phyloP scores from a whole-genome alignment of 1,140 invertebrate genomes.

The Belonocnema kinseyi region DNA sequence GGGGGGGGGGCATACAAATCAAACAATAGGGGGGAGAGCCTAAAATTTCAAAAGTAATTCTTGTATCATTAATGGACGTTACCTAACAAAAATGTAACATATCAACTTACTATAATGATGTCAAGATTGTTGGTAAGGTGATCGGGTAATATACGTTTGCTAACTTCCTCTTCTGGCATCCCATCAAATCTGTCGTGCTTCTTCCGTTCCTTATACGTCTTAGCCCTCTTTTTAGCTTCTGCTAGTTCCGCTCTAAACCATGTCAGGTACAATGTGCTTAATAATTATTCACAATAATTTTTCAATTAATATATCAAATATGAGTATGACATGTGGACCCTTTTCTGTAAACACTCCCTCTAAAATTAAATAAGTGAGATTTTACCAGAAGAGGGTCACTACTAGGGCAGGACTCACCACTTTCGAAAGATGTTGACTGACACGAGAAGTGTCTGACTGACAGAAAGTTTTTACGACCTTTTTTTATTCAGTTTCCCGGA shows the following conservation, averaged over 20 bases:
- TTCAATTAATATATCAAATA: constrained; percentile 10
- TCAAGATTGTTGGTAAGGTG: constrained; percentile 94
- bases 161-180: constrained; percentile 97
- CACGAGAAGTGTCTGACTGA: too few relatives aligned
- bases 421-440: too few relatives aligned
- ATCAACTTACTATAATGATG: constrained; percentile 96
- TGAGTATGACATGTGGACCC: neutral
- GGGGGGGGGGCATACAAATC: too few relatives aligned
- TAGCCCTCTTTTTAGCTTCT: constrained; percentile 79
- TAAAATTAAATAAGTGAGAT: neutral
- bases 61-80: too few relatives aligned
- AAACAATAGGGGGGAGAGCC: too few relatives aligned
- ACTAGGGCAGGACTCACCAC: too few relatives aligned
- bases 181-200: constrained; percentile 98
- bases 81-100: constrained; percentile 13
- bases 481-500: too few relatives aligned
- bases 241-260: constrained; percentile 80
- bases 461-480: too few relatives aligned
- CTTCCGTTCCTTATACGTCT: constrained; percentile 91
- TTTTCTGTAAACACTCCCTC: constrained; percentile 63
- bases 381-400: too few relatives aligned
- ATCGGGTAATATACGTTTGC: constrained; percentile 93
- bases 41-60: too few relatives aligned
- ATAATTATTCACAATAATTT: constrained; percentile 11
- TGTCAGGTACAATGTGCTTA: constrained; percentile 20